Percentiles rank a stretch among this genome's conserved stretches.
These are phyloP conservation scores for Periophthalmus modestus DNA, from an alignment of 2,113 vertebrate species.

Conservation along the genomic window DNA sequence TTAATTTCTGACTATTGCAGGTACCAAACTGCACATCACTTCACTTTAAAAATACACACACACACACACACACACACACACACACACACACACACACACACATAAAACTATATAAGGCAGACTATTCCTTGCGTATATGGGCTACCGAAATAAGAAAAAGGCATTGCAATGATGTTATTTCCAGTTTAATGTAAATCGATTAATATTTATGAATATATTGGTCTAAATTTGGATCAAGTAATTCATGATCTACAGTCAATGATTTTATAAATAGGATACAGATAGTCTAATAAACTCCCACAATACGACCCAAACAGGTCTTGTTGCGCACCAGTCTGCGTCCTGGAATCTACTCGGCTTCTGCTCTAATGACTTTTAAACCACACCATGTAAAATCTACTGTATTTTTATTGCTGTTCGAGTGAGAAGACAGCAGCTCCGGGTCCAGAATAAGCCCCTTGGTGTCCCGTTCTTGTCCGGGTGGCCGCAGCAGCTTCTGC, in stretches of 20 bases:
- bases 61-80: not conserved
- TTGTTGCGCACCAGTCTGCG: not conserved
- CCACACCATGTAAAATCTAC: slow-evolving; percentile 18
- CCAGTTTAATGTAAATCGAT: not conserved
- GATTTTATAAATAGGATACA: not conserved
- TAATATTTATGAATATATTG: not conserved
- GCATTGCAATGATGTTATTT: not conserved
- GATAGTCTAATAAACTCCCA: not conserved
- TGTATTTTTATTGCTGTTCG: slow-evolving; percentile 41
- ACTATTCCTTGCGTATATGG: not conserved
- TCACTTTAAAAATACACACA: not conserved
- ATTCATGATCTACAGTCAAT: not conserved
- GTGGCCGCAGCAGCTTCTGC: slow-evolving; percentile 65
- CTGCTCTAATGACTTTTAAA: slow-evolving; percentile 12
- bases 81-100: not conserved
- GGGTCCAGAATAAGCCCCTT: slow-evolving; percentile 40
- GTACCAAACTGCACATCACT: not conserved
- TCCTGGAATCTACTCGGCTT: slow-evolving; percentile 6
- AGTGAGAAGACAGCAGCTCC: slow-evolving; percentile 38
- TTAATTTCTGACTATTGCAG: not conserved
- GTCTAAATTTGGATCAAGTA: not conserved
- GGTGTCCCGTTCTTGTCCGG: slow-evolving; percentile 57
- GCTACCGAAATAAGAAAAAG: not conserved
- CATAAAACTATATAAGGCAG: not conserved
- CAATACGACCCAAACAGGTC: not conserved